Evolutionary conservation across 2,797 vertebrate species (phyloP), one percentile per base, ranked within the genome.

Genomic region (Ptychadena robeensis): DNA sequence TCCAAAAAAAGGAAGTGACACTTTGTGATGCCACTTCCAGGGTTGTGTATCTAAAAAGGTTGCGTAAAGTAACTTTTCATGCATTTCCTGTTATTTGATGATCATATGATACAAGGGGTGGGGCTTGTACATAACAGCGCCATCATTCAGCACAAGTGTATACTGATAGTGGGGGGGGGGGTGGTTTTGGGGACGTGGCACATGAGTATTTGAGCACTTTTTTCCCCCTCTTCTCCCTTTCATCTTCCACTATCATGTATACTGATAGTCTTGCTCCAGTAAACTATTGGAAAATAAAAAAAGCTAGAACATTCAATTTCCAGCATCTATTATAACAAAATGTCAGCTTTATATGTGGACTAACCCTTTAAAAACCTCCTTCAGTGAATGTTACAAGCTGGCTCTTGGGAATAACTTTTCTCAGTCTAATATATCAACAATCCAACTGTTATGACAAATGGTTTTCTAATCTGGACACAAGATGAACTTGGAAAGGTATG

Each of bases 391-490:
- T 75, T 34, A 68, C 53, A 57, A 28, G 11, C 6, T 63, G 12
- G 18, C 12, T 25, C 44, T 69, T 69, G 10, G n/a, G 72, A 81
- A 81, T 66, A 25, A 12, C 48, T 53, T 59, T 67, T 18, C 34
- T 14, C 15, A 18, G 27, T 18, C 10, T 40, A 82, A 53, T 69
- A 63, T 70, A 44, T 28, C 38, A 53, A 2, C 28, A n/a, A 34
- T 31, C 10, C 25, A 30, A 53, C 25, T 70, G 59, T 25, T 7
- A 76, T 77, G 38, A 40, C 64, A 59, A 32, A 74, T 61, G 70
- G 65, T 63, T 75, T 74, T 82, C 25, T 75, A 48, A 82, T 68
- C 44, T 69, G 59, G 15, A 28, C 30, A 28, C 9, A 11, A 59
- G 30, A 44, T 14, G 53, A 38, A 25, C 38, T 70, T 37, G 66